Evolutionary conservation across 2,113 vertebrate species (phyloP), one percentile per base, ranked within the genome.

Genomic region (Xenotilapia leptura): DNA sequence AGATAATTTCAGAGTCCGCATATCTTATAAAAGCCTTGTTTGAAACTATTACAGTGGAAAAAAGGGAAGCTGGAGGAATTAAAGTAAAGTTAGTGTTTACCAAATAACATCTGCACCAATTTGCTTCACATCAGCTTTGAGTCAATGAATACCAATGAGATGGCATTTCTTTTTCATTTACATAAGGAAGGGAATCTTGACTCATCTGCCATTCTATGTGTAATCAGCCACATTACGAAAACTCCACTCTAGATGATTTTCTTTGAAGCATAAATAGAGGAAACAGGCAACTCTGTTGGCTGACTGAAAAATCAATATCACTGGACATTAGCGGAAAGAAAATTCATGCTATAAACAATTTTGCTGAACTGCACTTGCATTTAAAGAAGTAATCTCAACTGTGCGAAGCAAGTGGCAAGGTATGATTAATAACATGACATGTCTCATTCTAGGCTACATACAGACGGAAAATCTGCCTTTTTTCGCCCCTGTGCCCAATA

Each of bases 131-230:
- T 88, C 85, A 88, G 86, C 14, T 23, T 47, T 31, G 90, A 92
- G 87, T 92, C 91, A 84, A 89, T 91, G 94, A 93, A 94, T 94
- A 92, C 65, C 86, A 94, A 94, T 90, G 88, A 93, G 91, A 89
- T 79, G 7, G 47, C 40, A 28, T 83, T 90, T 94, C 81, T 68
- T 90, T 95, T 93, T 81, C 88, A 90, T 94, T 89, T 83, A 49
- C 84, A 89, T 62, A 42, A 70, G 21, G 53, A 83, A 79, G 28
- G 40, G 68, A 77, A 70, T 80, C 38, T 84, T 23, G 40, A 89
- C 86, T 93, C 55, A 53, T 87, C 85, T 88, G 83, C 80, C 86
- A 84, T 60, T 84, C 68, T 47, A 13, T 75, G 86, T 45, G 68
- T 36, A 86, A 92, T 91, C 92, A 87, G 83, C 84, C 88, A 73